Conservation (phyloP, 2,113 vertebrate species). For the Corythoichthys haematopterus region DNA sequence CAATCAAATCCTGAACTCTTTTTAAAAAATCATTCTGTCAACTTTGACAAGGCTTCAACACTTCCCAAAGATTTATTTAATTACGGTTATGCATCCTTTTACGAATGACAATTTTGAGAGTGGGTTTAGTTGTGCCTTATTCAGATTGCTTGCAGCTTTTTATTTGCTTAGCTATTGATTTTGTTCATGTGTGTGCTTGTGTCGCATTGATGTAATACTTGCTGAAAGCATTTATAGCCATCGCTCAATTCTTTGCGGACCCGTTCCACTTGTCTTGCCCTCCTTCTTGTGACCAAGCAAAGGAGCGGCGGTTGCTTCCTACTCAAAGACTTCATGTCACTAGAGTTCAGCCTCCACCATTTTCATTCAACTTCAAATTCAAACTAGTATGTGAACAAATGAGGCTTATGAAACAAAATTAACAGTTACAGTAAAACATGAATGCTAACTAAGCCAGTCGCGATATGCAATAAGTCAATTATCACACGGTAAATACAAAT, state of each 20-base stretch:
- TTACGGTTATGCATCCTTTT: slow-evolving; percentile 2
- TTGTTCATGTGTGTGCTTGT: slow-evolving; percentile 63
- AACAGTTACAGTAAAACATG: too few relatives aligned
- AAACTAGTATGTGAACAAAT: slow-evolving; percentile 11
- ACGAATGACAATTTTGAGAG: slow-evolving; percentile 29
- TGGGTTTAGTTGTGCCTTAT: slow-evolving; percentile 51
- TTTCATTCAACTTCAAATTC: slow-evolving; percentile 10
- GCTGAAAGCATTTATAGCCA: slow-evolving; percentile 73
- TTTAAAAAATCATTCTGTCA: neutral
- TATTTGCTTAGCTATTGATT: slow-evolving; percentile 76
- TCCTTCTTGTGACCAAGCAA: slow-evolving; percentile 12
- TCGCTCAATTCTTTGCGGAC: slow-evolving; percentile 56
- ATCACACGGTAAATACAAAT: too few relatives aligned
- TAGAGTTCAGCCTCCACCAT: neutral
- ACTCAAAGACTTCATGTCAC: slow-evolving; percentile 9
- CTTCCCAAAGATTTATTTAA: slow-evolving; percentile 3
- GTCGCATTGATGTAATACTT: slow-evolving; percentile 74
- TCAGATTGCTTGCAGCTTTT: slow-evolving; percentile 66
- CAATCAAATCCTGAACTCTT: neutral
- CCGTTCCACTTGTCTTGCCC: slow-evolving; percentile 28
- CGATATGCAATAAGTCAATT: too few relatives aligned
- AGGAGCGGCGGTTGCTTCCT: neutral
- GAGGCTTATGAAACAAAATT: too few relatives aligned
- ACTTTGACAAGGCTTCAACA: neutral
- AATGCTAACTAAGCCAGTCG: too few relatives aligned